Evolutionary conservation across 1,140 invertebrate genomes (phyloP), one percentile per base, ranked within the genome.

Genomic region (Nebria ingens): DNA sequence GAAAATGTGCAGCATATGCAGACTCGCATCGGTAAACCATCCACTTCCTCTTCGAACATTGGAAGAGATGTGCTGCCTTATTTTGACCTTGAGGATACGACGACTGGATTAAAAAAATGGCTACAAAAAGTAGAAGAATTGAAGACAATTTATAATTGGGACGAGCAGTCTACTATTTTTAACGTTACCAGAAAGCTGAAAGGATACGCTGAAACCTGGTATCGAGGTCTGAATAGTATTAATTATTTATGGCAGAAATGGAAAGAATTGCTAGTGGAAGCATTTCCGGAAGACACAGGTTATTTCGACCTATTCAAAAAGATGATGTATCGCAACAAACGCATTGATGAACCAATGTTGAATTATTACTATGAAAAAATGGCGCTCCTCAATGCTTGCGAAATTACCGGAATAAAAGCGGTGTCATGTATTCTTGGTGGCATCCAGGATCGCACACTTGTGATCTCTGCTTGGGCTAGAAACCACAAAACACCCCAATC

Each of bases 321-420:
- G 19, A 67, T 68, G 64, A 51, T 67, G 45, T 52, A 58, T 34
- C 61, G 57, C 52, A 19, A 53, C 20, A 59, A 51, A 25, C 55
- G 56, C 9, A 23, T 50, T n/a, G 59, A 60, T 0, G 64, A 68
- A 38, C 63, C 66, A 1, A 55, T 61, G 9, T 56, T 65, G 34
- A 9, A 57, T 1, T 64, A 67, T 56, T 66, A 61, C 56, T 67
- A 61, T 53, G 15, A 60, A 1, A 66, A 68, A 58, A 58, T 61
- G 2, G 63, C 64, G 15, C 20, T 67, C 12, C 51, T 66, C 20
- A 62, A 58, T 17, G 11, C 59, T 0, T 65, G 64, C 56, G 60
- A 62, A 59, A 65, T 65, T 3, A 55, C 60, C 56, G 58, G 55
- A 6, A 63, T 58, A 40, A 55, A 61, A 57, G 65, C 64, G 25